phyloP scores from a whole-genome alignment of 2,113 vertebrate species.

The Alectura lathami region DNA sequence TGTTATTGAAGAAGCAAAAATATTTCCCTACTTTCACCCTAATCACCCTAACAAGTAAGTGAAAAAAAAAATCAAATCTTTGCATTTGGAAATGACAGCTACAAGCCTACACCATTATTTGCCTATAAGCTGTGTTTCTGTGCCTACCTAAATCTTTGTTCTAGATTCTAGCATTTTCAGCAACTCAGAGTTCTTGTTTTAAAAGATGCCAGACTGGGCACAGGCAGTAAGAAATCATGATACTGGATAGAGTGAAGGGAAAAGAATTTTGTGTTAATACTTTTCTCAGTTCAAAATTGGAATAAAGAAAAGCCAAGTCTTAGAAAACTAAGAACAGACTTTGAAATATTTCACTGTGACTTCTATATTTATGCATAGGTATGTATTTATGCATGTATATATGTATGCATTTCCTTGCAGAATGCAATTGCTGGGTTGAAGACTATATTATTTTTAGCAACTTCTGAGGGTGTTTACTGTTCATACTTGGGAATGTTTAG shows the following conservation, averaged over 20 bases:
- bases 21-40: background rate
- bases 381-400: background rate
- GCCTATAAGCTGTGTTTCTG: background rate
- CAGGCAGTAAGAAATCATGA: background rate
- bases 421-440: background rate
- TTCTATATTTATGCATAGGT: background rate
- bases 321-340: background rate
- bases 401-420: background rate
- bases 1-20: background rate
- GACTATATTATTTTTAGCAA: background rate
- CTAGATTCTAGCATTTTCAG: background rate
- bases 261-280: background rate
- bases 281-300: background rate
- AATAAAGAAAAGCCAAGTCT: background rate
- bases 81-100: constrained; percentile 8
- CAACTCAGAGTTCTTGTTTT: background rate
- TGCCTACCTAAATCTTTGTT: background rate
- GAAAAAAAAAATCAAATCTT: background rate
- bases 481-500: background rate
- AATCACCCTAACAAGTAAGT: background rate
- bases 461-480: background rate
- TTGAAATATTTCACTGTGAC: background rate
- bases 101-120: constrained; percentile 10
- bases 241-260: background rate
- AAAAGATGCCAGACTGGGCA: background rate